A percentile compares a stretch with the other conserved stretches of the same genome.
Evolutionary conservation across 2,797 vertebrate genomes (phyloP).

Genomic region (Netta rufina): DNA sequence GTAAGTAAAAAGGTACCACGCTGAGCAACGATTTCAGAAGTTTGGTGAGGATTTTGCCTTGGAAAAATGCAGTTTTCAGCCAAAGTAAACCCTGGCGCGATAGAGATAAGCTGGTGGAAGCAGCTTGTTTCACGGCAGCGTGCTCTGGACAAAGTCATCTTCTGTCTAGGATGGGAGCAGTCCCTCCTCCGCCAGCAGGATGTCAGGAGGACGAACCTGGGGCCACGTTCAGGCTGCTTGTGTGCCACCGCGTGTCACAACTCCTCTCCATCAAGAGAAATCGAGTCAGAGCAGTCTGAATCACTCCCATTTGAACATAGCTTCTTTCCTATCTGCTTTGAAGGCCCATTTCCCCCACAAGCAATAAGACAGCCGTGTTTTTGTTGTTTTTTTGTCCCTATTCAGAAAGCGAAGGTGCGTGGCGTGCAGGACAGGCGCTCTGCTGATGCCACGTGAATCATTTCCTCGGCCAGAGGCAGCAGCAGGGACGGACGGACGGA

Average conservation of each 20-base stretch:
- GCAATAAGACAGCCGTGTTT: neutral
- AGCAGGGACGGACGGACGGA: neutral
- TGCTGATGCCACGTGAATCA: neutral
- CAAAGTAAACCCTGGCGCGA: slow-evolving; percentile 45
- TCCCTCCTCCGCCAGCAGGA: fast-evolving
- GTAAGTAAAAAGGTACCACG: neutral
- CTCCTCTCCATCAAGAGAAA: slow-evolving; percentile 1
- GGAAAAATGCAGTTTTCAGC: neutral
- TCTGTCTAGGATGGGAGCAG: neutral
- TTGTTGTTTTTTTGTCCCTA: neutral
- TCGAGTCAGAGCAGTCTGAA: slow-evolving; percentile 40
- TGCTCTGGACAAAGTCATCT: neutral
- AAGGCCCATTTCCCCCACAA: neutral
- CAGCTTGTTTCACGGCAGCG: neutral
- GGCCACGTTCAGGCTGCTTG: slow-evolving; percentile 1
- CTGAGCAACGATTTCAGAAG: neutral
- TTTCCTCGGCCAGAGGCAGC: neutral
- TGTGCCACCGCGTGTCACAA: slow-evolving; percentile 18
- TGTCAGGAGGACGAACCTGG: neutral
- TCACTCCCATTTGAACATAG: slow-evolving; percentile 36
- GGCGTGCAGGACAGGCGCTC: neutral
- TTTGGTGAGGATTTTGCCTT: neutral
- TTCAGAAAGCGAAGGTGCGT: neutral
- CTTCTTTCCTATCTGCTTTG: neutral
- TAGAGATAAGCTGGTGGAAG: neutral